Conservation (phyloP, 2,888 invertebrate species). For the Colostygia pectinataria region DNA sequence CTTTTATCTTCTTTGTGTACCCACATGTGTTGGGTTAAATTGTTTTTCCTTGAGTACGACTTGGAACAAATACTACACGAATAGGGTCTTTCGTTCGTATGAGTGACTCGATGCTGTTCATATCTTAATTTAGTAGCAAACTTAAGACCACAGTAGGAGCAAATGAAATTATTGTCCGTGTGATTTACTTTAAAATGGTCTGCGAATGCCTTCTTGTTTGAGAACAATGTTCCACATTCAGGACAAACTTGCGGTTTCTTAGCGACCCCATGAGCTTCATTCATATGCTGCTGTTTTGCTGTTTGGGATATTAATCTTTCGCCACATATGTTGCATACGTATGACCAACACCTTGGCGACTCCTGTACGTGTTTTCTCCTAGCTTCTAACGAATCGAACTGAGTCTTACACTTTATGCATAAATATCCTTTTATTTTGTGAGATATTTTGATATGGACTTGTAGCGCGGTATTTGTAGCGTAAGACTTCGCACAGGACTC, state of each 20-base stretch:
- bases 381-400: slow-evolving; percentile 56
- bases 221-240: slow-evolving; percentile 60
- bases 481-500: slow-evolving; percentile 49
- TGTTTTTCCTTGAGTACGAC: slow-evolving; percentile 67
- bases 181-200: slow-evolving; percentile 49
- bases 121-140: slow-evolving; percentile 57
- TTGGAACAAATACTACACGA: slow-evolving; percentile 77
- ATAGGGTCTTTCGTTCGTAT: slow-evolving; percentile 77
- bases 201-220: slow-evolving; percentile 57
- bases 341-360: slow-evolving; percentile 61
- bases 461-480: slow-evolving; percentile 36
- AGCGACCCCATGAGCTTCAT: slow-evolving; percentile 54
- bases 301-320: slow-evolving; percentile 62
- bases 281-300: slow-evolving; percentile 58
- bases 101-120: slow-evolving; percentile 75
- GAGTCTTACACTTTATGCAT: slow-evolving; percentile 65
- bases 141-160: slow-evolving; percentile 66
- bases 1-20: slow-evolving; percentile 69
- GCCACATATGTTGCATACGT: slow-evolving; percentile 62
- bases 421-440: slow-evolving; percentile 55
- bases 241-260: slow-evolving; percentile 59
- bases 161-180: slow-evolving; percentile 64
- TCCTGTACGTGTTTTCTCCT: slow-evolving; percentile 57
- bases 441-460: slow-evolving; percentile 34
- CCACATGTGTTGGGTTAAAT: slow-evolving; percentile 72